Conservation (phyloP, 2,797 vertebrate genomes). For the Eleutherodactylus coqui region DNA sequence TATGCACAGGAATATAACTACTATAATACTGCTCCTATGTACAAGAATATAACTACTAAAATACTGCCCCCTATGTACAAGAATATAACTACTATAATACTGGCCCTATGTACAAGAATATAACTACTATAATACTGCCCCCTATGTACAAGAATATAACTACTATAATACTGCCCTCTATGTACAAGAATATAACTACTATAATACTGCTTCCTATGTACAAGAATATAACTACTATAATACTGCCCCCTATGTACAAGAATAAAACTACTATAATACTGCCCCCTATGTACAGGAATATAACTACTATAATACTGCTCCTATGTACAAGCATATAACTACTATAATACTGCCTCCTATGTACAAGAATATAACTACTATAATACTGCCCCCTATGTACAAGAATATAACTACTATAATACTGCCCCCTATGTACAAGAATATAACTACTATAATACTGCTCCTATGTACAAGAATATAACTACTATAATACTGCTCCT, state of each 20-base stretch:
- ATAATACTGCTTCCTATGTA: no score
- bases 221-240: no score
- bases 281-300: background rate
- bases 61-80: background rate
- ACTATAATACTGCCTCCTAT: slow-evolving; percentile 5
- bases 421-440: background rate
- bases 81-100: slow-evolving; percentile 10
- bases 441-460: slow-evolving; percentile 11
- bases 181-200: no score
- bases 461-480: background rate
- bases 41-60: no score
- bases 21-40: no score
- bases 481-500: slow-evolving; percentile 9
- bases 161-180: background rate
- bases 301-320: background rate
- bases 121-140: background rate
- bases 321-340: slow-evolving; percentile 1
- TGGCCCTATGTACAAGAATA: background rate
- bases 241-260: no score
- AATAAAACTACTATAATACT: no score
- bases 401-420: no score
- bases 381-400: no score
- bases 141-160: background rate
- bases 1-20: no score
- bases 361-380: no score